Percentiles rank a stretch among this genome's conserved stretches.
These are phyloP conservation scores for Okamejei kenojei DNA, from an alignment of 2,797 vertebrate species.

Conservation along the genomic window DNA sequence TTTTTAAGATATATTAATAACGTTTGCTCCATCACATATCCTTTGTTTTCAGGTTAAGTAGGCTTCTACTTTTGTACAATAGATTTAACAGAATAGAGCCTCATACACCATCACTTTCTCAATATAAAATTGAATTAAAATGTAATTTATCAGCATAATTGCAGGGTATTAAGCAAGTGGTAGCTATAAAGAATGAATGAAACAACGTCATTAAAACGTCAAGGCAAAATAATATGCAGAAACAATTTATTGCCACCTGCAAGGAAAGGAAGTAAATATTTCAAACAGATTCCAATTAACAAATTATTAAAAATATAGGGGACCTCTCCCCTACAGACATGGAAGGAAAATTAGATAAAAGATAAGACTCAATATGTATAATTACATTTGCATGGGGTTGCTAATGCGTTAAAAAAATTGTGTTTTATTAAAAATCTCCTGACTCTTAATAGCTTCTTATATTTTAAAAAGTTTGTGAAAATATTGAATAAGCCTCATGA, in stretches of 20 bases:
- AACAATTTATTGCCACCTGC: background rate
- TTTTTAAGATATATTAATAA: background rate
- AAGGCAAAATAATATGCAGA: background rate
- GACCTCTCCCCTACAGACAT: background rate
- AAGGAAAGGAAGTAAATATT: conserved; percentile 3
- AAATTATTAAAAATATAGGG: background rate
- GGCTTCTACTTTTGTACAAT: no score
- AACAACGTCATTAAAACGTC: background rate
- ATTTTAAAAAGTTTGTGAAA: background rate
- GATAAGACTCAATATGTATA: background rate
- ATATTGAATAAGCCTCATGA: background rate
- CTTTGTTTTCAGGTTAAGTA: background rate
- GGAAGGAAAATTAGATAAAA: background rate
- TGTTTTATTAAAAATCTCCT: no score
- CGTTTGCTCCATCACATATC: background rate
- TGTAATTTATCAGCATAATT: no score
- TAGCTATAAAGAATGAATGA: background rate
- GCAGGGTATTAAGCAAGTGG: background rate
- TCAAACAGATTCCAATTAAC: background rate
- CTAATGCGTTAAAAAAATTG: background rate
- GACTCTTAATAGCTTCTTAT: background rate
- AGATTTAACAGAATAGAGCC: background rate
- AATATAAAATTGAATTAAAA: background rate
- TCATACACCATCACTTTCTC: background rate
- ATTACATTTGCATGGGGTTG: background rate